A percentile compares a stretch with the other conserved stretches of the same genome.
These are phyloP conservation scores for Lepus townsendii DNA, from an alignment of 2,797 vertebrate species.

Conservation along the genomic window DNA sequence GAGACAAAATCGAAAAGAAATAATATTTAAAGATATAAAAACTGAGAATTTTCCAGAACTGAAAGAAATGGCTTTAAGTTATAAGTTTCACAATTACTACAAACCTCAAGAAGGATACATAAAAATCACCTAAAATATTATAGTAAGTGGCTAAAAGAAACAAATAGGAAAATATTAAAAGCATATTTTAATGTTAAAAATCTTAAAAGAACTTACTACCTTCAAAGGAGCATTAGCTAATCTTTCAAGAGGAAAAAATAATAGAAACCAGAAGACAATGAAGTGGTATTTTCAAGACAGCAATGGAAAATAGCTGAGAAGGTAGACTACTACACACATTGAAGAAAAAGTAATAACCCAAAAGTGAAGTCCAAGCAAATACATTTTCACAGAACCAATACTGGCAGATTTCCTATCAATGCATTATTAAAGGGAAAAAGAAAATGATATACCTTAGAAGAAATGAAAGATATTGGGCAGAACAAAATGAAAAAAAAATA, in stretches of 20 bases:
- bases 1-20: conserved; percentile 19
- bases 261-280: background rate
- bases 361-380: background rate
- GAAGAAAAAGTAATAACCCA: background rate
- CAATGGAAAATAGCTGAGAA: background rate
- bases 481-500: background rate
- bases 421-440: conserved; percentile 30
- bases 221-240: background rate
- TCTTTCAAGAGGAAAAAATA: no score
- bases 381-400: conserved; percentile 44
- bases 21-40: background rate
- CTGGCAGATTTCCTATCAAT: background rate
- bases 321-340: background rate
- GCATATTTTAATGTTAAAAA: background rate
- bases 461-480: background rate
- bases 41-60: conserved; percentile 5
- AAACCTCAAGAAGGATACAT: background rate
- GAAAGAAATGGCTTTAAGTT: background rate
- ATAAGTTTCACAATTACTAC: background rate
- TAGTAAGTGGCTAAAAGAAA: background rate
- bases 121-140: background rate
- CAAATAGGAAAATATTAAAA: background rate
- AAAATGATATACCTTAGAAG: background rate
- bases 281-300: background rate
- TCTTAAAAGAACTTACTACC: background rate